These are phyloP conservation scores for Aspidoscelis tigris DNA, from an alignment of 2,113 vertebrate species.

Conservation along the genomic window DNA sequence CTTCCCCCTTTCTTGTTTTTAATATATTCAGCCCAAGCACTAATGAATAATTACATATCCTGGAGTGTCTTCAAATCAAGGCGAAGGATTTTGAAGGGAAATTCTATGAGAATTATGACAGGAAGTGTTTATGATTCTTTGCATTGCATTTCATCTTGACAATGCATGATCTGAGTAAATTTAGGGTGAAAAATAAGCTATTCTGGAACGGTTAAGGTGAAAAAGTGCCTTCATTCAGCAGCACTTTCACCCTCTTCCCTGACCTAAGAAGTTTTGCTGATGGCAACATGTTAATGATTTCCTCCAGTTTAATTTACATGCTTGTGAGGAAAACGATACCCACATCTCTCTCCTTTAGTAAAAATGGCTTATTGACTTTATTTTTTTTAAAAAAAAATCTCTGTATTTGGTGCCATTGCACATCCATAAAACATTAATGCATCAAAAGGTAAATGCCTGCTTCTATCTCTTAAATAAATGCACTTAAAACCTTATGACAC, in stretches of 20 bases:
- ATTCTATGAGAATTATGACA: conserved; percentile 40
- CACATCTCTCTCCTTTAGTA: conserved; percentile 1
- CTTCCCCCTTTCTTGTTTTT: background rate
- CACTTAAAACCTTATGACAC: background rate
- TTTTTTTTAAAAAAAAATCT: background rate
- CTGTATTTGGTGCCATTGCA: background rate
- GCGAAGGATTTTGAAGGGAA: conserved; percentile 37
- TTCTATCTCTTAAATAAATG: conserved; percentile 11
- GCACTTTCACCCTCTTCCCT: background rate
- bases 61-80: background rate
- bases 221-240: background rate
- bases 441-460: background rate
- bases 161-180: conserved; percentile 13
- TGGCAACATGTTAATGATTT: background rate
- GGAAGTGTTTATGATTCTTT: conserved; percentile 31
- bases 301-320: background rate
- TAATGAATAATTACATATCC: conserved; percentile 13
- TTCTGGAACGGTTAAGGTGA: background rate
- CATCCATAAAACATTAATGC: conserved; percentile 11
- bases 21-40: conserved; percentile 35
- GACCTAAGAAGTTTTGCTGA: background rate
- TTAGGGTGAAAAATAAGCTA: conserved; percentile 9
- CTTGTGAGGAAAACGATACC: conserved; percentile 1
- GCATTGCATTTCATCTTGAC: conserved; percentile 33
- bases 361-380: background rate